Conservation (phyloP, 2,797 vertebrate species). For the Sebastes hubbsi region DNA sequence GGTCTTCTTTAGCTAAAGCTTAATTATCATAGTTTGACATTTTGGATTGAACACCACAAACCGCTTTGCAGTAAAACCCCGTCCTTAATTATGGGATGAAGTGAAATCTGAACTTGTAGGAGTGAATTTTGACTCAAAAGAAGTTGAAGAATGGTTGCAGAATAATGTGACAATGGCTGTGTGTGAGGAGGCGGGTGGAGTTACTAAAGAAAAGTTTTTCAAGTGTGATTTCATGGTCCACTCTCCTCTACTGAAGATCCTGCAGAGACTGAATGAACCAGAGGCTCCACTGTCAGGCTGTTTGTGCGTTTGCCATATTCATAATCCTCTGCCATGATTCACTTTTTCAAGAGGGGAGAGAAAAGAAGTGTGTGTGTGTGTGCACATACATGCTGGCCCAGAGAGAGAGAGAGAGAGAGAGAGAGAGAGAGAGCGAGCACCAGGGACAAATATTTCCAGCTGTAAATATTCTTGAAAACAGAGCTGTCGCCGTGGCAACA, state of each 20-base stretch:
- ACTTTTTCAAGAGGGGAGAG: conserved; percentile 50
- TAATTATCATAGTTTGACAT: conserved; percentile 35
- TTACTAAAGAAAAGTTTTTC: conserved; percentile 1
- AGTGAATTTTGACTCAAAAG: neutral
- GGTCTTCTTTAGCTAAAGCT: conserved; percentile 32
- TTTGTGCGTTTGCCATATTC: conserved; percentile 70
- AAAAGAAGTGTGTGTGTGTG: conserved; percentile 9
- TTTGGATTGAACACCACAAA: conserved; percentile 19
- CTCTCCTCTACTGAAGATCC: conserved; percentile 31
- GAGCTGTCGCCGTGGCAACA: conserved; percentile 72
- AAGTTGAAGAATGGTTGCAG: neutral
- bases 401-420: conserved; percentile 5
- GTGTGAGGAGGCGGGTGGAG: neutral
- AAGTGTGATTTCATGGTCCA: conserved; percentile 27
- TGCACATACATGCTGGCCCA: conserved; percentile 21
- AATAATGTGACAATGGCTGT: neutral
- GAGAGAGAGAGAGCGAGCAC: conserved; percentile 33
- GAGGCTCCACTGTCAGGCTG: conserved; percentile 36
- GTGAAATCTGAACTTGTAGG: neutral
- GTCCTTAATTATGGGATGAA: neutral
- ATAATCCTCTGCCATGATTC: conserved; percentile 73
- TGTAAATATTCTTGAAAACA: conserved; percentile 81
- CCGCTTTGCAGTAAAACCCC: neutral
- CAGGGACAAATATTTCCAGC: conserved; percentile 81
- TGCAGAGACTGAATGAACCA: conserved; percentile 33